Evolutionary conservation across 2,113 vertebrate species (phyloP), one percentile per base, ranked within the genome.

Genomic region (Amphiprion ocellaris): DNA sequence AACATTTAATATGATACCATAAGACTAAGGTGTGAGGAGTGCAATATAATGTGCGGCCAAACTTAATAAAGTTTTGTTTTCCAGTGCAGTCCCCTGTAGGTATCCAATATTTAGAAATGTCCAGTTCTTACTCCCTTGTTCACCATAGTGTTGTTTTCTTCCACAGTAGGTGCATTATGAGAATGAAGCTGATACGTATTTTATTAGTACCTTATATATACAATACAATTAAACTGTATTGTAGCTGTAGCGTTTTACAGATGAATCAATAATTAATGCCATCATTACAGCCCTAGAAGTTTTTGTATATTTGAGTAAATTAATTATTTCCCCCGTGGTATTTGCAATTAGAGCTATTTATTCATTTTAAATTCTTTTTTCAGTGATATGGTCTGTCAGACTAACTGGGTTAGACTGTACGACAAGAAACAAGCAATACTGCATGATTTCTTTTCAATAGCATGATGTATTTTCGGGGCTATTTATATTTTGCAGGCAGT

Each of bases 401-500:
- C 17, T 67, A 55, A 28, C 3, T 39, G 33, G 5, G 28, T 21
- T 1, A 55, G 17, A 77, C 53, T 81, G 63, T 10, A 62, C 24
- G 65, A 14, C 1, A 69, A 10, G 16, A 81, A 79, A 54, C 30
- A 56, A 47, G n/a, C 66, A 21, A 17, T 10, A 16, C 28, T 5
- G 10, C 59, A 63, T 61, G n/a, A 72, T 77, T 63, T 41, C 55
- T 74, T 53, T 75, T 67, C 26, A 77, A 69, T 73, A 56, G 53
- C 65, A 26, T 24, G 44, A 56, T 30, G 41, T 49, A 33, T 60
- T 79, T 82, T 67, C 39, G 1, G 4, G 30, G 47, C 54, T 81
- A 66, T 85, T 74, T 74, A 79, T 78, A 64, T 74, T 81, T 61
- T 82, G n/a, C 53, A 50, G 46, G 52, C 71, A 33, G 14, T 26